Base-by-base conservation (phyloP, 2,113 vertebrate species). In the Manacus vitellinus region DNA sequence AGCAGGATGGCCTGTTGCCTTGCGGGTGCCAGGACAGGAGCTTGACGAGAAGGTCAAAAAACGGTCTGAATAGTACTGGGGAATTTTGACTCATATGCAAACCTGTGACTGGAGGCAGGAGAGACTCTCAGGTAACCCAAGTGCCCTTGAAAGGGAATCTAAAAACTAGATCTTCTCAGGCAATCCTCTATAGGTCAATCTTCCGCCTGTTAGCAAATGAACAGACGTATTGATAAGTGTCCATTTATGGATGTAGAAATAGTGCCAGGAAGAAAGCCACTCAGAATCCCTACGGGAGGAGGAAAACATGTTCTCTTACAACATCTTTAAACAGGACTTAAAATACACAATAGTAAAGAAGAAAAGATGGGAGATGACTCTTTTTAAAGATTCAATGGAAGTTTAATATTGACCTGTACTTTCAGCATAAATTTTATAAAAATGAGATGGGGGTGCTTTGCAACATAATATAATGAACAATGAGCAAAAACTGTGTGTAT, bases 1-100 rank as follows among this genome's bases (percentile, higher is more conserved):
- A 97, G 83, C 91, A 95, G 94, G 94, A 94, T 2, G 58, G 44
- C 66, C 83, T 47, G 51, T 46, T 94, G 95, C 95, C 96, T 95
- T 85, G 93, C 8, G 44, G 94, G 91, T 95, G 87, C 95, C 94
- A 43, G 59, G 80, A 73, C 58, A 67, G 47, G 43, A 95, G 86
- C 27, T 61, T 74, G 9, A 76, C 88, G 82, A 92, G 89, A 92
- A 97, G 95, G 95, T 92, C 96, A 92, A 59, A 82, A 74, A 93
- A 63, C 52, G 73, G 6, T 63, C 81, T 87, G 24, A 49, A 23
- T 61, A 81, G 51, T 9, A 31, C 54, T 71, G 72, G 75, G 62
- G 61, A 95, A 94, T 97, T 97, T 96, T 76, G 79, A 76, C 66
- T 78, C 2, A 10, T 44, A 17, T 18, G 5, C 15, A 63, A 80